Evolutionary conservation across 2,888 invertebrate genomes (phyloP).

Genomic region (Acrobeloides nanus): DNA sequence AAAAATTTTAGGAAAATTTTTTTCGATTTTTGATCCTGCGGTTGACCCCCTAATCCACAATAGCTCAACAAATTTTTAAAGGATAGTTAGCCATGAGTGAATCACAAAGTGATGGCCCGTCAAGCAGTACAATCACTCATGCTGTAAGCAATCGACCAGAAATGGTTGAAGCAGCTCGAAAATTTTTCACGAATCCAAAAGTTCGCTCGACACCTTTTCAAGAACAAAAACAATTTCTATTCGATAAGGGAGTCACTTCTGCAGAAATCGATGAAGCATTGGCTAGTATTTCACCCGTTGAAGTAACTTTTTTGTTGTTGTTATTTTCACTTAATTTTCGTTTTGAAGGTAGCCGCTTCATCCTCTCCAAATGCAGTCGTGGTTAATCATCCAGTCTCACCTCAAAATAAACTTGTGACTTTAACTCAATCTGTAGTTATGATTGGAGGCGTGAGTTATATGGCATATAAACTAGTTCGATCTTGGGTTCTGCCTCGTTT

Average conservation of each 20-base stretch:
- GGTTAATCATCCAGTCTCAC: slow-evolving; percentile 13
- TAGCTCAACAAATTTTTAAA: too few relatives aligned
- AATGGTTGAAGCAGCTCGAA: slow-evolving; percentile 44
- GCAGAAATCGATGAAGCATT: slow-evolving; percentile 37
- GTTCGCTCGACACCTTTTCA: slow-evolving; percentile 41
- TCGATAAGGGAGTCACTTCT: slow-evolving; percentile 44
- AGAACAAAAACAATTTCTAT: slow-evolving; percentile 44
- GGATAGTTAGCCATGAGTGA: too few relatives aligned
- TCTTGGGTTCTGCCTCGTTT: slow-evolving; percentile 46
- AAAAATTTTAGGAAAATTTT: too few relatives aligned
- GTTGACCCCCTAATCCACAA: too few relatives aligned
- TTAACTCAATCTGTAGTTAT: slow-evolving; percentile 37
- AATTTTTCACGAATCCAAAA: slow-evolving; percentile 47
- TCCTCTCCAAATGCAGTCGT: slow-evolving; percentile 4
- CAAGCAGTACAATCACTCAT: too few relatives aligned
- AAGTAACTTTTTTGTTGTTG: slow-evolving; percentile 10
- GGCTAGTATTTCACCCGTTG: slow-evolving; percentile 7
- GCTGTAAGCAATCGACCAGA: too few relatives aligned
- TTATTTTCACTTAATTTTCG: not conserved
- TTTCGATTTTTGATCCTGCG: too few relatives aligned
- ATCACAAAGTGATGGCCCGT: too few relatives aligned
- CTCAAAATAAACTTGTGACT: slow-evolving; percentile 12
- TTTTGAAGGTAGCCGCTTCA: not conserved
- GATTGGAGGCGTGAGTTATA: slow-evolving; percentile 44
- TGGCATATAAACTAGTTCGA: slow-evolving; percentile 43